These are phyloP conservation scores for Hydrozoanthus tunicans DNA, from an alignment of 64 coral and sea anemone species.

Conservation along the genomic window DNA sequence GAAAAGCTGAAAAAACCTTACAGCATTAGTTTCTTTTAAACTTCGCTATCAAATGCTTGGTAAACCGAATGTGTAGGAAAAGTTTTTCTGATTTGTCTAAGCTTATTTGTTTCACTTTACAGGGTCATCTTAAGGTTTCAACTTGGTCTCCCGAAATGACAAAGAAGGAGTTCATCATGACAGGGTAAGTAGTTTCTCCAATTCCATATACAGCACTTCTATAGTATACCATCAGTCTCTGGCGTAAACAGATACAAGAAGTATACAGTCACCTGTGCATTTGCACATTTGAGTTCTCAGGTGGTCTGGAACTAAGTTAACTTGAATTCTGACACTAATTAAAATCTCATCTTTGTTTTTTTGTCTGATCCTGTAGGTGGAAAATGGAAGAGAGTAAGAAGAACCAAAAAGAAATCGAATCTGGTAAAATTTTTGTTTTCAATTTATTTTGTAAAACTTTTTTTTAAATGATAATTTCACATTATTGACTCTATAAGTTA, in stretches of 20 bases:
- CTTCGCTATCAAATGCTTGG: too few relatives aligned
- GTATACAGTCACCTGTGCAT: too few relatives aligned
- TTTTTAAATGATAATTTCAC: neutral
- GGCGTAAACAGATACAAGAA: too few relatives aligned
- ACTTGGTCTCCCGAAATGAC: constrained; percentile 32
- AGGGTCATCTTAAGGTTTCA: constrained; percentile 29
- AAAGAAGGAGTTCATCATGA: constrained; percentile 39
- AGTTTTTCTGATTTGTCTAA: too few relatives aligned
- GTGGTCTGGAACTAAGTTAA: too few relatives aligned
- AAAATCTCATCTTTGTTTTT: neutral
- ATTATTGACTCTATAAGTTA: too few relatives aligned
- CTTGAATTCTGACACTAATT: too few relatives aligned
- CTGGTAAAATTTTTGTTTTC: neutral
- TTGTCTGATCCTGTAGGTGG: constrained; percentile 36
- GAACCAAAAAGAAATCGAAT: constrained; percentile 14
- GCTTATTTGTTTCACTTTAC: neutral
- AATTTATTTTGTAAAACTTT: neutral
- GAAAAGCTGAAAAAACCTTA: too few relatives aligned
- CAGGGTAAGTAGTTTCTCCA: constrained; percentile 2
- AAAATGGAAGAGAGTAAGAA: constrained; percentile 61
- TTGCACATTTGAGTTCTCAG: too few relatives aligned
- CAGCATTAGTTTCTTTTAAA: too few relatives aligned
- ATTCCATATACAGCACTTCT: neutral
- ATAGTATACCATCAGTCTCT: too few relatives aligned
- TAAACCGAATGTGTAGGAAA: too few relatives aligned